These are phyloP conservation scores for Myotis myotis DNA, from an alignment of 2,797 vertebrate species.

Conservation along the genomic window DNA sequence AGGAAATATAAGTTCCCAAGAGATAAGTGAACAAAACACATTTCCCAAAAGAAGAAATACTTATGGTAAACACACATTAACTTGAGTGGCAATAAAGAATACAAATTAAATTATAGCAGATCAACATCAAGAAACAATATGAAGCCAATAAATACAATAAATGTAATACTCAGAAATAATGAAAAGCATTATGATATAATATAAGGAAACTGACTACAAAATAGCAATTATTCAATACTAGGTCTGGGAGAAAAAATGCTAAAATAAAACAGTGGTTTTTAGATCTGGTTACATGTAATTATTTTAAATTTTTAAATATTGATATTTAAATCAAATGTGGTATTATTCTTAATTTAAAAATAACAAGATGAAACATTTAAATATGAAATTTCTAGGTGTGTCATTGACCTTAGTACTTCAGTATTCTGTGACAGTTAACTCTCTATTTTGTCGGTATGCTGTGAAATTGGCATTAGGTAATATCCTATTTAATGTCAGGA, in stretches of 20 bases:
- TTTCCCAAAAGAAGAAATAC: slow-evolving; percentile 43
- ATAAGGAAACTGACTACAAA: neutral
- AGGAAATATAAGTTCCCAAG: neutral
- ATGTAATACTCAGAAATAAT: neutral
- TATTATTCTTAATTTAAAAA: neutral
- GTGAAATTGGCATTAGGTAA: neutral
- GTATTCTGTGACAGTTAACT: neutral
- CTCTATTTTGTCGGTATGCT: neutral
- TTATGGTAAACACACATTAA: slow-evolving; percentile 25
- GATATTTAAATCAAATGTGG: neutral
- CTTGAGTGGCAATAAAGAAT: neutral
- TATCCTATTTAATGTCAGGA: neutral
- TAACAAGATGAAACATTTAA: neutral
- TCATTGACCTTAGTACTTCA: neutral
- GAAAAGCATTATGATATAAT: neutral
- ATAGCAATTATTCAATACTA: neutral
- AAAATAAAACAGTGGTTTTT: slow-evolving; percentile 1
- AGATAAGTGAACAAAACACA: neutral
- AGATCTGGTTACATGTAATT: neutral
- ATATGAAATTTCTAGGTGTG: neutral
- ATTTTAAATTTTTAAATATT: neutral
- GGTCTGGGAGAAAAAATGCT: neutral
- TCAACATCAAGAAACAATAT: neutral
- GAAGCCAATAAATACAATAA: neutral
- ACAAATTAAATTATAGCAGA: slow-evolving; percentile 4